Evolutionary conservation across 2,113 vertebrate genomes (phyloP), one percentile per base, ranked within the genome.

Genomic region (Corythornis cristatus): DNA sequence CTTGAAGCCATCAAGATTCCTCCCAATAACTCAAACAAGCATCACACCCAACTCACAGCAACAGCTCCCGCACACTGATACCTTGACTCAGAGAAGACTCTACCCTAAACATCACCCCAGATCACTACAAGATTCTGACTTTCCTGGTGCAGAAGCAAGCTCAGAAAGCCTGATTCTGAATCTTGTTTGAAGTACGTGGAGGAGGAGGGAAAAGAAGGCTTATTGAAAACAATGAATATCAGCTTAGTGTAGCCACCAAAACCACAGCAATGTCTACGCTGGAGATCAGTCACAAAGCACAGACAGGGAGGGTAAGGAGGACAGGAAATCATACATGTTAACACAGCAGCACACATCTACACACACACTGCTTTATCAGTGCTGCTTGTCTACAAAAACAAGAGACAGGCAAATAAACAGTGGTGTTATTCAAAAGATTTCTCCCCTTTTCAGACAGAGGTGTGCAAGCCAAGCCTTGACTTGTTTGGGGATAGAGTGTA

Each of bases 381-480:
- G 50, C 46, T 50, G n/a, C 16, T 8, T 82, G 60, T 92, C 93
- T 96, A 91, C 85, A 90, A 75, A 50, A 87, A 50, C 67, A 57
- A 83, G 50, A 89, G 86, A 93, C 83, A 78, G 8, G 42, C 93
- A 97, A 97, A 95, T 89, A 90, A 96, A 94, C 72, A 95, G 45
- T 50, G 89, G 21, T 71, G 60, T 68, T 83, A 66, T 67, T 91
- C 83, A 72, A 76, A 93, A 73, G 54, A 83, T 43, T 89, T 46
- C 71, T 89, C 86, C 90, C 77, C 87, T 81, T 73, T 92, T 83
- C 94, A 97, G 94, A 93, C 92, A 93, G 92, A 96, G 86, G 96
- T 93, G 96, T 87, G 22, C 58, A 93, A 77, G 93, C 97, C 96
- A 96, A 92, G 96, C 95, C 96, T 94, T 75, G 93, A 96, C 97